Evolutionary conservation across 2,797 vertebrate genomes (phyloP), one percentile per base, ranked within the genome.

Genomic region (Pampus argenteus): DNA sequence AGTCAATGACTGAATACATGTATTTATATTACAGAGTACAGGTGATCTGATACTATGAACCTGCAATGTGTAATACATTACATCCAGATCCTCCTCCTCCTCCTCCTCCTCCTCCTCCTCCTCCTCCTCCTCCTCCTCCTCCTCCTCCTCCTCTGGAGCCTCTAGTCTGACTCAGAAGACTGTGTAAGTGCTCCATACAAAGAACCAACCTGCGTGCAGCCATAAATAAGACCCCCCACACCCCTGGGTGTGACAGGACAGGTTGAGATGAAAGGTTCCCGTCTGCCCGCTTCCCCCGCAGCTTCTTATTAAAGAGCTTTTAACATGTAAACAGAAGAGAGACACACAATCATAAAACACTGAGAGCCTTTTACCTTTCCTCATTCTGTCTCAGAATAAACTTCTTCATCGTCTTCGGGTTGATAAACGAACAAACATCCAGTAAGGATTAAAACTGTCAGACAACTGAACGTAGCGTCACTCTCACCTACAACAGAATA

Each of bases 251-350:
- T 88, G 86, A 78, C 87, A 81, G 74, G 79, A 74, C 82, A 87
- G 90, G 90, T 87, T 85, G 69, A 94, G 93, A 94, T 94, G 93
- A 92, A 95, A 95, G 88, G 49, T 89, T 92, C 86, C 78, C 84
- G 82, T 84, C 84, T 84, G 84, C 81, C 48, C 68, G 82, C 68
- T 68, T 90, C 74, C 80, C 89, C 81, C 66, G 73, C 84, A 87
- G 86, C 87, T 74, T 91, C 88, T 94, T 92, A 92, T 90, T 95
- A 93, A 89, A 84, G 92, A 83, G 89, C 93, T 93, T 91, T 91
- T 93, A 89, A 91, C 88, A 86, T 83, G 72, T 91, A 93, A 94
- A 94, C 92, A 92, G 76, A 86, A 58, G 81, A 59, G 79, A 92
- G 89, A 91, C 89, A 89, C 86, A 83, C 90, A 86, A 92, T 91